These are phyloP conservation scores for Pseudomyrmex concolor DNA, from an alignment of 1,140 invertebrate genomes.

Conservation along the genomic window DNA sequence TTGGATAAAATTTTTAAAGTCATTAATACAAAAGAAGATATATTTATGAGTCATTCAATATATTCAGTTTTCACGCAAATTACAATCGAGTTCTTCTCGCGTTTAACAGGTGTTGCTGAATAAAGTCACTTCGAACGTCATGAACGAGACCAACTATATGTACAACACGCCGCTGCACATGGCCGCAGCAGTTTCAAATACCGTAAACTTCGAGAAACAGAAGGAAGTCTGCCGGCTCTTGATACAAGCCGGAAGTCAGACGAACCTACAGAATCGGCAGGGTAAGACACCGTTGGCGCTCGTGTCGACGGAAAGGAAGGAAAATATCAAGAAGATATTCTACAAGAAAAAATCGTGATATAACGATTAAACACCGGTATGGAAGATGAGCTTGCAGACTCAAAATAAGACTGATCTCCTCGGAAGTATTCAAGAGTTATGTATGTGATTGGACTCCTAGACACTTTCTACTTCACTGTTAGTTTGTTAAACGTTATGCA, in stretches of 20 bases:
- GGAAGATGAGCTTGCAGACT: background rate
- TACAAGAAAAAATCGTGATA: conserved; percentile 61
- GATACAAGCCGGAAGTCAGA: conserved; percentile 68
- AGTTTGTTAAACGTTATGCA: background rate
- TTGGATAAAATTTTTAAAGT: too few relatives aligned
- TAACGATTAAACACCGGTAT: background rate
- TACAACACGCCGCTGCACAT: conserved; percentile 76
- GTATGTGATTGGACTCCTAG: background rate
- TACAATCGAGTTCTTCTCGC: background rate
- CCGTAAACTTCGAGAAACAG: conserved; percentile 68
- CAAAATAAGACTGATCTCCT: conserved; percentile 52
- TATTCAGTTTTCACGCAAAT: background rate
- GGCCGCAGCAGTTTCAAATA: conserved; percentile 62
- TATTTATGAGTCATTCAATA: background rate
- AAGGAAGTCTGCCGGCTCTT: conserved; percentile 70
- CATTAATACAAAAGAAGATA: too few relatives aligned
- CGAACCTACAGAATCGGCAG: conserved; percentile 69
- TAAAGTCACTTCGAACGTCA: conserved; percentile 51
- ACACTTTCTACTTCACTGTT: background rate
- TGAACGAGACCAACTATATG: conserved; percentile 74
- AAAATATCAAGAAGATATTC: conserved; percentile 68
- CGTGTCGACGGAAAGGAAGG: conserved; percentile 65
- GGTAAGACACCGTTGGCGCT: conserved; percentile 73
- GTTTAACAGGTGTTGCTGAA: conserved; percentile 70
- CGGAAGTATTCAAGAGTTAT: conserved; percentile 30